Base-by-base conservation (phyloP, 2,888 invertebrate genomes). In the Parasteatoda lunata region DNA sequence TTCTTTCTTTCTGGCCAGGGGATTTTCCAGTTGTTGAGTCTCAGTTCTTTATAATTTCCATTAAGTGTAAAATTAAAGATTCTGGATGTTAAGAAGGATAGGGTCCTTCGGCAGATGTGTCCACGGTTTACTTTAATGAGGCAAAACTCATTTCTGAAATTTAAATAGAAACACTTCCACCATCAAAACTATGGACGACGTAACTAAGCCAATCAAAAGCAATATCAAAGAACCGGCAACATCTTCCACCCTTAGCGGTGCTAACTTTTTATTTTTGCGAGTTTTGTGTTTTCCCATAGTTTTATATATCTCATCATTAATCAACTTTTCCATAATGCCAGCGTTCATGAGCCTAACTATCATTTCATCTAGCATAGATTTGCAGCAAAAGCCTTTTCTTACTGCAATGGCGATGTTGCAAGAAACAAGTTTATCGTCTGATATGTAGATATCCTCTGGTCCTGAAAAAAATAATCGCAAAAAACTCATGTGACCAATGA, bases 331-430 rank as follows among this genome's bases (percentile, higher is more conserved):
- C 9, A 13, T 13, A 8, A 59, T 59, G 9, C 59, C 59, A 59
- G 59, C 59, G n/a, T 59, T 59, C n/a, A 13, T 7, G 11, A 59
- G 9, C n/a, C 59, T 59, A 13, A n/a, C 9, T 13, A 59, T 59
- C 59, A 59, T 59, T 59, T 59, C n/a, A n/a, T 59, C n/a, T n/a
- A 59, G n/a, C 8, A 13, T 9, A 8, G 9, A n/a, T n/a, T 11
- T 59, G 59, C 59, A 59, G n/a, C 59, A 59, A n/a, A 59, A 59
- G n/a, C n/a, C 59, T 13, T 59, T 59, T n/a, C 59, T 59, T n/a
- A 7, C n/a, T 9, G 59, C 59, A 13, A 59, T 59, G 59, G 59
- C 59, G 59, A 59, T 59, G 11, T 59, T 59, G 59, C 59, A 59
- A 59, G 59, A 59, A 13, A 59, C n/a, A 13, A 59, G 9, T n/a